A percentile compares a stretch with the other conserved stretches of the same genome.
Evolutionary conservation across 1,140 invertebrate genomes (phyloP).

Genomic region (Lucilia cuprina): DNA sequence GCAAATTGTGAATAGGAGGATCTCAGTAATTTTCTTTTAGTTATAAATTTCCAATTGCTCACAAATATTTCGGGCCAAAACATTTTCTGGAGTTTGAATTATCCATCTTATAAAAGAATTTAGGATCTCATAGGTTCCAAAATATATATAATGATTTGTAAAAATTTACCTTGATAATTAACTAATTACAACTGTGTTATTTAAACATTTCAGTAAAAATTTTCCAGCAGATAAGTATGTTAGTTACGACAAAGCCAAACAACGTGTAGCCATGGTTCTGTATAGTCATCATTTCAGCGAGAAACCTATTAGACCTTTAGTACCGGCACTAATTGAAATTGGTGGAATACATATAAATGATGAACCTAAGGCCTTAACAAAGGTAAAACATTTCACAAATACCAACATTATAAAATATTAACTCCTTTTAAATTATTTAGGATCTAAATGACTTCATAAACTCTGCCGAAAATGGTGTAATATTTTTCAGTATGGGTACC

Average conservation of each 20-base stretch:
- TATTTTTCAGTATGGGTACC: slow-evolving; percentile 70
- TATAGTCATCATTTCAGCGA: slow-evolving; percentile 56
- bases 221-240: slow-evolving; percentile 47
- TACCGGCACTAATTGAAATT: slow-evolving; percentile 61
- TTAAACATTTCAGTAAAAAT: slow-evolving; percentile 36
- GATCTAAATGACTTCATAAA: slow-evolving; percentile 58
- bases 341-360: slow-evolving; percentile 61
- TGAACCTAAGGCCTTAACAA: slow-evolving; percentile 30
- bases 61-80: too few species aligned
- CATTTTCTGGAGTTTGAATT: too few species aligned
- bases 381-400: background rate
- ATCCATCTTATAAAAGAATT: too few species aligned
- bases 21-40: too few species aligned
- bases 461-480: slow-evolving; percentile 62
- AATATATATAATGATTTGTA: background rate
- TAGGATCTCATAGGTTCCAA: background rate
- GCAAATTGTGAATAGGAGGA: too few species aligned
- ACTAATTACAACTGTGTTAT: too few species aligned
- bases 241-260: slow-evolving; percentile 44
- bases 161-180: too few species aligned
- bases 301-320: slow-evolving; percentile 52
- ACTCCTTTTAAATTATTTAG: background rate
- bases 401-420: background rate
- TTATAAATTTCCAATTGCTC: too few species aligned
- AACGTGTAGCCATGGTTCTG: slow-evolving; percentile 46